Conservation (phyloP, 2,797 vertebrate genomes). For the Aeoliscus strigatus region DNA sequence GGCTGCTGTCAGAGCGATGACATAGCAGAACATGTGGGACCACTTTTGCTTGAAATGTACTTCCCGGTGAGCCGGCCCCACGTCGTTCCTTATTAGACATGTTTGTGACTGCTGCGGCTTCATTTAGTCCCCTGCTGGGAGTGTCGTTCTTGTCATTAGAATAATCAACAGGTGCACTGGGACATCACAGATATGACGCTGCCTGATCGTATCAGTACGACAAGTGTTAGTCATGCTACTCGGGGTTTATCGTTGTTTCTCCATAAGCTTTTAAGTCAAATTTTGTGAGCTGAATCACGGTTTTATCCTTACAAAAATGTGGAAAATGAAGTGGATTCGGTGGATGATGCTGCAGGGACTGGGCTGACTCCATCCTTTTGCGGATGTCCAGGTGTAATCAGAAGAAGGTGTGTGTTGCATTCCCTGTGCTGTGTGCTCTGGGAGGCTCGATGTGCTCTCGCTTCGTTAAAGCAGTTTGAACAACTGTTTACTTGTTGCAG, state of each 20-base stretch:
- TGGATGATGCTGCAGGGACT: slow-evolving; percentile 37
- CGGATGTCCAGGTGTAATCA: slow-evolving; percentile 35
- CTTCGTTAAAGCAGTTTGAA: slow-evolving; percentile 49
- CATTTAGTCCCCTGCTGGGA: slow-evolving; percentile 54
- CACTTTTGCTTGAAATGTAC: too few relatives aligned
- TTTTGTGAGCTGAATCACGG: too few relatives aligned
- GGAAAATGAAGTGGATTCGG: slow-evolving; percentile 24
- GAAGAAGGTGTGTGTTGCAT: slow-evolving; percentile 18
- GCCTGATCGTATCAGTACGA: slow-evolving; percentile 32
- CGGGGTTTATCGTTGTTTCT: slow-evolving; percentile 20
- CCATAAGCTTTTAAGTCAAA: slow-evolving; percentile 18
- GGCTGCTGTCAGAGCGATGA: slow-evolving; percentile 19
- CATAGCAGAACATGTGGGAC: too few relatives aligned
- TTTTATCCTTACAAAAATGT: too few relatives aligned
- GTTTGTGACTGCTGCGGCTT: slow-evolving; percentile 52
- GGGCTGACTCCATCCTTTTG: slow-evolving; percentile 33
- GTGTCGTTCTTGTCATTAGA: slow-evolving; percentile 59
- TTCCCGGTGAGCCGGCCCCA: slow-evolving; percentile 18
- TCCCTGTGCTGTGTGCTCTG: slow-evolving; percentile 16
- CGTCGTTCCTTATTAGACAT: slow-evolving; percentile 43
- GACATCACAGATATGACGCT: slow-evolving; percentile 37
- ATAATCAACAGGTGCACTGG: slow-evolving; percentile 62
- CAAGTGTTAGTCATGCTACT: slow-evolving; percentile 14
- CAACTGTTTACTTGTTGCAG: slow-evolving; percentile 56
- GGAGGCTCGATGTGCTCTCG: slow-evolving; percentile 14